phyloP scores from a whole-genome alignment of 2,888 invertebrate genomes.

The Lepidocyrtoides sp. region DNA sequence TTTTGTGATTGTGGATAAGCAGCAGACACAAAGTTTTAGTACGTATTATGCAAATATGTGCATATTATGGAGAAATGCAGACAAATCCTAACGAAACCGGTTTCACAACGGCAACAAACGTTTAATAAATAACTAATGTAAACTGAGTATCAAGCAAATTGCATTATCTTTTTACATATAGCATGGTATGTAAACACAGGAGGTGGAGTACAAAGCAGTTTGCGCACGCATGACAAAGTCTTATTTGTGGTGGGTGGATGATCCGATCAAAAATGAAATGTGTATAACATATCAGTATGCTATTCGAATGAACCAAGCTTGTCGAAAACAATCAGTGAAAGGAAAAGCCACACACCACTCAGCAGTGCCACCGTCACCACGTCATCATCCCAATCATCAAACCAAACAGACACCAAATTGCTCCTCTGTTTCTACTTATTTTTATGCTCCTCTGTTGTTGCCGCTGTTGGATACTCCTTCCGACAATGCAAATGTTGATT shows the following conservation, averaged over 20 bases:
- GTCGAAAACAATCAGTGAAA: slow-evolving; percentile 2
- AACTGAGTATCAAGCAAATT: slow-evolving; percentile 13
- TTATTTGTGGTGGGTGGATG: background rate
- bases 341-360: background rate
- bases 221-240: background rate
- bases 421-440: background rate
- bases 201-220: background rate
- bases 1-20: background rate
- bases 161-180: slow-evolving; percentile 47
- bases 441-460: background rate
- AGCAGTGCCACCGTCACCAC: background rate
- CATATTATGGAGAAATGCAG: background rate
- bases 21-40: background rate
- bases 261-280: slow-evolving; percentile 18
- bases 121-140: slow-evolving; percentile 29
- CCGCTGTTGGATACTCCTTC: background rate
- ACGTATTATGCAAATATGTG: background rate
- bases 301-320: too few species aligned
- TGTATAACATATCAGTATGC: too few species aligned
- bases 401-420: slow-evolving; percentile 15
- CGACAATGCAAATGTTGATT: background rate
- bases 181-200: background rate
- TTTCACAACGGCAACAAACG: background rate
- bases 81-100: background rate
- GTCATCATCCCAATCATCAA: background rate